These are phyloP conservation scores for Cyprinodon tularosa DNA, from an alignment of 2,113 vertebrate genomes.

Conservation along the genomic window DNA sequence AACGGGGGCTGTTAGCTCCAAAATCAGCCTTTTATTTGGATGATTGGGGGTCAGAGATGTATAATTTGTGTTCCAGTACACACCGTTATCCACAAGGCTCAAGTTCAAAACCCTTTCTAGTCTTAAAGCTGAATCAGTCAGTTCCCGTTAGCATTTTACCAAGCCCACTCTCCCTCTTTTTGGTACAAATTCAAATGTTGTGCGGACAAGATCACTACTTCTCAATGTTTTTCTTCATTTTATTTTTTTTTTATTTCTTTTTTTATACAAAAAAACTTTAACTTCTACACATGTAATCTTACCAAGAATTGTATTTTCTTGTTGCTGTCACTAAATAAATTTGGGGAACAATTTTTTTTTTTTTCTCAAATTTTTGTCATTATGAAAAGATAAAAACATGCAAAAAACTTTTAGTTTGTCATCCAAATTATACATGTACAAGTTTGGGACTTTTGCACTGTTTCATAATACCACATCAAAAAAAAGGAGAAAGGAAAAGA, in stretches of 20 bases:
- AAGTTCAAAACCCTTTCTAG: conserved; percentile 87
- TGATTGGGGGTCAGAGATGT: conserved; percentile 95
- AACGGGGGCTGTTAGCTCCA: conserved; percentile 87
- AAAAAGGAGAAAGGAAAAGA: conserved; percentile 62
- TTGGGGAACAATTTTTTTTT: conserved; percentile 90
- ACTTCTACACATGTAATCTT: conserved; percentile 89
- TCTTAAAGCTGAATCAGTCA: conserved; percentile 90
- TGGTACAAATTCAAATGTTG: conserved; percentile 99
- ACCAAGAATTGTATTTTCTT: conserved; percentile 88
- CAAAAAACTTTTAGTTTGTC: conserved; percentile 92
- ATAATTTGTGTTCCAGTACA: conserved; percentile 95
- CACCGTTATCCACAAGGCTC: conserved; percentile 93
- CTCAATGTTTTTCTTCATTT: conserved; percentile 48
- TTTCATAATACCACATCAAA: conserved; percentile 93
- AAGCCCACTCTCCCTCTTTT: conserved; percentile 79
- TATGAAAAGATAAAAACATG: conserved; percentile 99
- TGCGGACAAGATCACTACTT: conserved; percentile 89
- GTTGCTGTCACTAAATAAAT: conserved; percentile 86
- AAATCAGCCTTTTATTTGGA: conserved; percentile 99
- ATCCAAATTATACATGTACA: conserved; percentile 98
- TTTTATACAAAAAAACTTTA: conserved; percentile 81
- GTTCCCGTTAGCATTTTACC: conserved; percentile 78
- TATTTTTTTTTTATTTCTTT: conserved; percentile 56
- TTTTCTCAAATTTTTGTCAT: conserved; percentile 71
- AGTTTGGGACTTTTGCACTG: conserved; percentile 93